Base-by-base conservation (phyloP, 2,113 vertebrate species). In the Mus musculus region DNA sequence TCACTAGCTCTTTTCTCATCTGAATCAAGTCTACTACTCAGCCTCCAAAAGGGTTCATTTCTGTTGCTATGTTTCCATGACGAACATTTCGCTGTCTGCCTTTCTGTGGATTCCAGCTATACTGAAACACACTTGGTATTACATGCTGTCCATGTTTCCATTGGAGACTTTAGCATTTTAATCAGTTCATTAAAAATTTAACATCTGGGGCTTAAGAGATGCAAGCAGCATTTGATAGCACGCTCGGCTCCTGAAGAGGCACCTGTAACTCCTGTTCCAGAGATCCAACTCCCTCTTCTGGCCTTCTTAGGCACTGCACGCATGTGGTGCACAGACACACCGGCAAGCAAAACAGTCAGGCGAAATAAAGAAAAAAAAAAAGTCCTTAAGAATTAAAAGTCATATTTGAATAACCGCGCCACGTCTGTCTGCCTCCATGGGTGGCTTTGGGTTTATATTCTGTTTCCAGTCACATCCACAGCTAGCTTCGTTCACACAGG, bases 401-500 rank as follows among this genome's bases (percentile, higher is more conserved):
- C 11, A 84, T 59, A 2, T 71, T 78, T 71, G 30, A 77, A 8
- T 24, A 77, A 16, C 52, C 78, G 49, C 42, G 4, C 30, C n/a
- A 5, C 28, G 19, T 36, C 49, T 36, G 46, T 77, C 71, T 95
- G 49, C 85, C 77, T 39, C 82, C 30, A 10, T 76, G 52, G 13
- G 36, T 13, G 46, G 14, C 20, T 84, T 85, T 76, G 36, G 36
- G 72, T 39, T 39, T 78, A 0, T 67, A 16, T n/a, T 6, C 19
- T 67, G 28, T 3, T 78, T 52, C 86, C 49, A 89, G 82, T 65
- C 71, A 87, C 49, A 71, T 73, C 52, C n/a, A 94, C 49, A 69
- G 61, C 17, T 63, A 28, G 26, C 71, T 95, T 91, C 92, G 77
- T 72, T 97, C 88, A 82, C 26, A 88, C 54, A 88, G 65, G 77